phyloP scores from a whole-genome alignment of 2,888 invertebrate species.

The Lepetodrilus schrolli region DNA sequence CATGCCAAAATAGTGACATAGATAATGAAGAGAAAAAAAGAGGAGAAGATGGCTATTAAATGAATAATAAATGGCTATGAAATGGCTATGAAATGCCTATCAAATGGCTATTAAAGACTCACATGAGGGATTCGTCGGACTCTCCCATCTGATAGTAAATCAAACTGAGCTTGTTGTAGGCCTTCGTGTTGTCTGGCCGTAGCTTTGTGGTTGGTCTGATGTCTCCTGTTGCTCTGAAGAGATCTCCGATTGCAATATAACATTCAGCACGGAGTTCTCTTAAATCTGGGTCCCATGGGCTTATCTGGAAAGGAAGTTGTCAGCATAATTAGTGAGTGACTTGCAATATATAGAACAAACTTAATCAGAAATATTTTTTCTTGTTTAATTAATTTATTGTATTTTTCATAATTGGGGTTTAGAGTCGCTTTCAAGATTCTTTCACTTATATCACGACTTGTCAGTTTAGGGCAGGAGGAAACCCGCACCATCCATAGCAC shows the following conservation, averaged over 20 bases:
- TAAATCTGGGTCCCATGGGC: slow-evolving; percentile 91
- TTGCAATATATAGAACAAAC: no score
- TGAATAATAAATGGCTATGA: no score
- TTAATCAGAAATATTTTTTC: no score
- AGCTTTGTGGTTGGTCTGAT: slow-evolving; percentile 92
- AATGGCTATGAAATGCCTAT: no score
- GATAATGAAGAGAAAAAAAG: background rate
- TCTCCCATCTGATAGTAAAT: slow-evolving; percentile 93
- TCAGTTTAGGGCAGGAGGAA: no score
- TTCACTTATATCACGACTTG: no score
- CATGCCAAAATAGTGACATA: background rate
- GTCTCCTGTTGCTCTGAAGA: slow-evolving; percentile 88
- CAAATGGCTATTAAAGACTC: slow-evolving; percentile 62
- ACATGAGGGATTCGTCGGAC: slow-evolving; percentile 91
- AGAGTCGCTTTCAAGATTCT: no score
- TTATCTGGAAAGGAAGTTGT: slow-evolving; percentile 79
- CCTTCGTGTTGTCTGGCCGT: slow-evolving; percentile 92
- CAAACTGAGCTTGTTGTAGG: slow-evolving; percentile 87
- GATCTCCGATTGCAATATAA: slow-evolving; percentile 79
- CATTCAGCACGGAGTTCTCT: slow-evolving; percentile 91
- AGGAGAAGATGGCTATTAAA: background rate
- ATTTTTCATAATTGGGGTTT: no score
- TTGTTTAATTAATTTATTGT: no score
- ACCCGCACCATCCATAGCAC: no score
- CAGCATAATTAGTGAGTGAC: no score